Conservation (phyloP, 2,113 vertebrate genomes). For the Onychorhynchus coronatus region DNA sequence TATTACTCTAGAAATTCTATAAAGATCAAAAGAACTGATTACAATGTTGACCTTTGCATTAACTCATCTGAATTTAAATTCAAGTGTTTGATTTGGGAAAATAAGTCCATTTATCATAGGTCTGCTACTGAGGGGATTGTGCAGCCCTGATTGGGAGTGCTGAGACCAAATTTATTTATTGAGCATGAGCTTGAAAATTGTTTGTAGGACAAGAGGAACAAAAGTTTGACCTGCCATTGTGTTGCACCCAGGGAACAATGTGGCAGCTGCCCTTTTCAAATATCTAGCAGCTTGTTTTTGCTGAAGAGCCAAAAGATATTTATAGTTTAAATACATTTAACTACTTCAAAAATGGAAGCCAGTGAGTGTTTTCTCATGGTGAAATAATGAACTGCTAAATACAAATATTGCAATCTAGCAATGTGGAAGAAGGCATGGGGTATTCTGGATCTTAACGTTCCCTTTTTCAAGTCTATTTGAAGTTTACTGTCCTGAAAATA, state of each 20-base stretch:
- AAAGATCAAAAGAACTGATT: constrained; percentile 92
- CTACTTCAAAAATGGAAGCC: constrained; percentile 39
- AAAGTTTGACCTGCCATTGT: constrained; percentile 81
- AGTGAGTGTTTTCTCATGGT: constrained; percentile 22
- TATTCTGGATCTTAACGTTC: not conserved
- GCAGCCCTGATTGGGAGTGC: constrained; percentile 77
- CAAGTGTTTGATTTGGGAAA: constrained; percentile 92
- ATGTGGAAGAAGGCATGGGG: not conserved
- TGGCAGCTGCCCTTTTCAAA: constrained; percentile 65
- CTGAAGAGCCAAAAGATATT: constrained; percentile 23
- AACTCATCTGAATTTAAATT: constrained; percentile 93
- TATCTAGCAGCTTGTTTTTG: constrained; percentile 44
- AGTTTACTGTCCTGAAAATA: not conserved
- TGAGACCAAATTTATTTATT: constrained; percentile 85
- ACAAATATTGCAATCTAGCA: not conserved
- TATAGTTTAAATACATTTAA: constrained; percentile 7
- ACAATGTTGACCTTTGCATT: constrained; percentile 91
- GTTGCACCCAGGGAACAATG: constrained; percentile 52
- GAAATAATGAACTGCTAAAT: constrained; percentile 35
- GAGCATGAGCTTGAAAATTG: constrained; percentile 80
- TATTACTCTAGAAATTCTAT: constrained; percentile 90
- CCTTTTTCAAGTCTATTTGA: not conserved
- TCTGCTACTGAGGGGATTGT: constrained; percentile 82
- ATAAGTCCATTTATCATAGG: constrained; percentile 91
- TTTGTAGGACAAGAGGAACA: constrained; percentile 82